phyloP scores from a whole-genome alignment of 2,797 vertebrate genomes.

The Aulostomus chinensis region DNA sequence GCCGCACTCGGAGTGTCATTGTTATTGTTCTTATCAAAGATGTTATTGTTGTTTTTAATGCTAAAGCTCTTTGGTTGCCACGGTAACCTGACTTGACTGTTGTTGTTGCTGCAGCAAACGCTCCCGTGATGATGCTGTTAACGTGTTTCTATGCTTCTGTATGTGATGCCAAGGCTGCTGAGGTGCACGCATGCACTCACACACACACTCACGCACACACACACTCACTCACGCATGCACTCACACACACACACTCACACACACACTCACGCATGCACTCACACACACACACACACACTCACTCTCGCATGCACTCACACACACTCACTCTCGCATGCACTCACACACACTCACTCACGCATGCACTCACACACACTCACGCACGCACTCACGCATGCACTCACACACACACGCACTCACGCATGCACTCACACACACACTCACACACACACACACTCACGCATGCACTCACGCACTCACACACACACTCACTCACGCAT shows the following conservation, averaged over 20 bases:
- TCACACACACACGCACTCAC: no score
- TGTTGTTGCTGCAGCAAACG: conserved; percentile 31
- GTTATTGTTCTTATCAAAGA: not conserved
- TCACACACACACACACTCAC: conserved; percentile 3
- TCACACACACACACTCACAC: no score
- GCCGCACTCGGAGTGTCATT: no score
- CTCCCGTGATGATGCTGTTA: conserved; percentile 45
- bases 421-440: no score
- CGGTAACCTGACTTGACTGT: conserved; percentile 59
- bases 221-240: conserved; percentile 1
- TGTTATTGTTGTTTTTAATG: conserved; percentile 24
- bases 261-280: not conserved
- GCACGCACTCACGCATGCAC: conserved; percentile 1
- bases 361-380: no score
- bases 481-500: conserved; percentile 1
- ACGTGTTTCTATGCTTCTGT: conserved; percentile 53
- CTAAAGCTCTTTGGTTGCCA: conserved; percentile 48
- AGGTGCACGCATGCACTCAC: not conserved
- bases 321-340: not conserved
- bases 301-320: no score
- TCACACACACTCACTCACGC: conserved; percentile 2
- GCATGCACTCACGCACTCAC: no score
- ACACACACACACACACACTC: conserved; percentile 2
- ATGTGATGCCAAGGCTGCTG: conserved; percentile 37
- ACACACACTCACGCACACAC: not conserved